phyloP scores from a whole-genome alignment of 2,113 vertebrate genomes.

The Cinclus mexicanus region DNA sequence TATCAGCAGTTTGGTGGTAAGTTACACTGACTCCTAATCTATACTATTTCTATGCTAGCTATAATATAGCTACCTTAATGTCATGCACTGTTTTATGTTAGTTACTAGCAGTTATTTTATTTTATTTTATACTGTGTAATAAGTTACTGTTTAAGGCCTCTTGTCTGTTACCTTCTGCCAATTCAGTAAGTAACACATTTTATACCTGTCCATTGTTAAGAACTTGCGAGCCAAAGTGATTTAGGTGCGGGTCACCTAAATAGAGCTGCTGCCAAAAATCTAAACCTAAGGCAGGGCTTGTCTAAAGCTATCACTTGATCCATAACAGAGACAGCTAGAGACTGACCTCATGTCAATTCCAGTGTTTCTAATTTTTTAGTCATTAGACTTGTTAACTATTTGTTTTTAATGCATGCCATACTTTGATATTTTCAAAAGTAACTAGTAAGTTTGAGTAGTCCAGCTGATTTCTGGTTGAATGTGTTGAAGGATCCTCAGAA shows the following conservation, averaged over 20 bases:
- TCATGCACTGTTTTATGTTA: not conserved
- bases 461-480: not conserved
- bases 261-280: not conserved
- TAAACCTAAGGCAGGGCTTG: not conserved
- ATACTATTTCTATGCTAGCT: not conserved
- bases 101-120: not conserved
- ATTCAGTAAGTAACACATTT: not conserved
- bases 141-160: not conserved
- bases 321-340: not conserved
- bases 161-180: not conserved
- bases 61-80: not conserved
- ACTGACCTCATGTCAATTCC: not conserved
- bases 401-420: not conserved
- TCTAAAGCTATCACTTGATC: not conserved
- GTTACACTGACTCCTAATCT: not conserved
- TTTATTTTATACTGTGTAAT: not conserved
- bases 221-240: fast-evolving
- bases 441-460: not conserved
- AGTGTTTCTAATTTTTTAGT: not conserved
- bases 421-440: not conserved
- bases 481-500: not conserved
- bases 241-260: not conserved
- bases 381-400: not conserved
- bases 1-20: fast-evolving
- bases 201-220: not conserved